Evolutionary conservation across 2,888 invertebrate species (phyloP).

Genomic region (Lissonota sp.): DNA sequence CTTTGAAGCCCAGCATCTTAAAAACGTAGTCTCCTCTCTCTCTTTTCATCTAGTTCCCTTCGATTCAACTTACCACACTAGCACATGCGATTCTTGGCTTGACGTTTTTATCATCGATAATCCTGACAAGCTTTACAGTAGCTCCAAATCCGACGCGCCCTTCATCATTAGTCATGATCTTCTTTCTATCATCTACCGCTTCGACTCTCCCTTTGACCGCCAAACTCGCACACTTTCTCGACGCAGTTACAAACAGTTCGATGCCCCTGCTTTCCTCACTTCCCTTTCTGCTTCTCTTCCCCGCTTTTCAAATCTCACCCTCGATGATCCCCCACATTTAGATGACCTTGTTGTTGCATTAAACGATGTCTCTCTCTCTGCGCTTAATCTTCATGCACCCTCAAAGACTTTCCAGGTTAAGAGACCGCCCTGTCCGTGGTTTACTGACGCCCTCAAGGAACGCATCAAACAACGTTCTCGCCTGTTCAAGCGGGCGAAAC

Average conservation of each 20-base stretch:
- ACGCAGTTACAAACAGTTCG: no score
- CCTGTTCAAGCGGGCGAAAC: conserved; percentile 21
- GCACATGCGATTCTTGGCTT: neutral
- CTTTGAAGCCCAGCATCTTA: no score
- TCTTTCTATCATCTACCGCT: neutral
- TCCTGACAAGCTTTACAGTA: no score
- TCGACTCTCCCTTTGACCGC: neutral
- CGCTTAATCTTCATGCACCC: neutral
- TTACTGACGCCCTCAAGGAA: neutral
- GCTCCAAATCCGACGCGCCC: no score
- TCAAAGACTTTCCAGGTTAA: neutral
- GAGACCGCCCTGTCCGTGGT: neutral
- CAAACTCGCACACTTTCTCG: no score
- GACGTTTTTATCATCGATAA: no score
- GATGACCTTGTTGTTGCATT: no score
- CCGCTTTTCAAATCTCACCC: no score
- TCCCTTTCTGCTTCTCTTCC: no score
- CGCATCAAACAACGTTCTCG: neutral
- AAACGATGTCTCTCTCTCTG: no score
- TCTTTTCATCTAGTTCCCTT: conserved; percentile 1
- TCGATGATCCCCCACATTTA: no score
- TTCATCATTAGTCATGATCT: conserved; percentile 3
- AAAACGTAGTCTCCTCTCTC: neutral
- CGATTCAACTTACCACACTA: conserved; percentile 1
- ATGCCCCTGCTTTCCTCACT: no score